Base-by-base conservation (phyloP, 2,888 invertebrate species). In the Eurytoma adleriae region DNA sequence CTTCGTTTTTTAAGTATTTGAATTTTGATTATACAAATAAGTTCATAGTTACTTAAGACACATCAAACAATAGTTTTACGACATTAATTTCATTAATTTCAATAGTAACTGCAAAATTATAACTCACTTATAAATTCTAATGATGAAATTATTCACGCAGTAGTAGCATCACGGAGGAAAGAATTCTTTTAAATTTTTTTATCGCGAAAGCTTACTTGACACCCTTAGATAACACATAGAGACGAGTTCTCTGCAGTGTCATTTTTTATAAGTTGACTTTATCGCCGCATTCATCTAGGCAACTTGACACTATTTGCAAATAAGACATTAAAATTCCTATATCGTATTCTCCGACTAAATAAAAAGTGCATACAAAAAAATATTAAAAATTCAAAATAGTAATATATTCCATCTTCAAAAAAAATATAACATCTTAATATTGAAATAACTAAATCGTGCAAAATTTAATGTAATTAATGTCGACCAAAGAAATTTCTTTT, bases 41-140 rank as follows among this genome's bases (percentile, higher is more conserved):
- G 20, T 64, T 57, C 20, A 18, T 72, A 75, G 75, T 67, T 68
- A 18, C 20, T 50, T 30, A 56, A 73, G 64, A 20, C 73, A 66
- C 64, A 59, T 62, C 4, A 30, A 48, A 40, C 27, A 13, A n/a
- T 40, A 40, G 7, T 64, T 20, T 27, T 27, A 61, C 0, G 27
- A 30, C 30, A 62, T 62, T 62, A 14, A 40, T 64, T 24, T 20
- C 40, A 10, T 40, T 64, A 40, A 16, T 40, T 40, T n/a, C 24
- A 24, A 3, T 40, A 40, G 7, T 40, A 7, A 40, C 0, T 3
- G 3, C 0, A 40, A 40, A 7, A 40, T 40, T 40, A 7, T 40
- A 40, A 40, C 3, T 40, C 3, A 40, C 4, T 7, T 7, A 40
- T 3, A 40, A 40, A 2, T 40, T 40, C 4, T 40, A 40, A 40